Percentiles rank a stretch among this genome's conserved stretches.
These are phyloP conservation scores for Tragelaphus strepsiceros DNA, from an alignment of 2,113 vertebrate genomes.

Conservation along the genomic window DNA sequence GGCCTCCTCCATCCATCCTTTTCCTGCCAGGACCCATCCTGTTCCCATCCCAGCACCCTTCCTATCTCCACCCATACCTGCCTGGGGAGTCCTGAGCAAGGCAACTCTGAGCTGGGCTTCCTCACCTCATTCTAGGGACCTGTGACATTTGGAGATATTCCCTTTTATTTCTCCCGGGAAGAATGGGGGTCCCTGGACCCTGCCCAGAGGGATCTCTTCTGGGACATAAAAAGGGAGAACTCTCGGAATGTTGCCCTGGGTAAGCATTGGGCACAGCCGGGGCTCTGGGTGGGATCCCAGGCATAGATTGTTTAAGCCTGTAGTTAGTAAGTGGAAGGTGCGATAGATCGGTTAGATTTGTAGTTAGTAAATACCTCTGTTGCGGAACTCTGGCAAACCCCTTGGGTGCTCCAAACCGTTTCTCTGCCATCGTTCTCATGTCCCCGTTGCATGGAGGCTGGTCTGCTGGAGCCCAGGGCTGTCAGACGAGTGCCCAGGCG, in stretches of 20 bases:
- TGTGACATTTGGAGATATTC: slow-evolving; percentile 56
- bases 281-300: background rate
- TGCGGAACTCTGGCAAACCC: background rate
- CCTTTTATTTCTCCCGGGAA: slow-evolving; percentile 72
- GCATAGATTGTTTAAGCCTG: background rate
- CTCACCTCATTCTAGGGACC: slow-evolving; percentile 27
- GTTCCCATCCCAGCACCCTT: background rate
- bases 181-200: slow-evolving; percentile 67
- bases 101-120: background rate
- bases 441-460: background rate
- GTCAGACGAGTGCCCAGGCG: background rate
- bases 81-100: background rate
- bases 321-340: background rate
- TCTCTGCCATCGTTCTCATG: background rate
- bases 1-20: background rate
- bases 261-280: slow-evolving; percentile 10
- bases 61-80: background rate
- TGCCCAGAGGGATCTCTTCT: slow-evolving; percentile 68
- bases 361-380: background rate
- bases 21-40: background rate
- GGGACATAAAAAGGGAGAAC: slow-evolving; percentile 70
- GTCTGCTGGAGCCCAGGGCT: background rate
- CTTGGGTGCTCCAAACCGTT: background rate
- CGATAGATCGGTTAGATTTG: background rate
- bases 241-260: slow-evolving; percentile 27